Base-by-base conservation (phyloP, 2,797 vertebrate genomes). In the Eulemur rubriventer region DNA sequence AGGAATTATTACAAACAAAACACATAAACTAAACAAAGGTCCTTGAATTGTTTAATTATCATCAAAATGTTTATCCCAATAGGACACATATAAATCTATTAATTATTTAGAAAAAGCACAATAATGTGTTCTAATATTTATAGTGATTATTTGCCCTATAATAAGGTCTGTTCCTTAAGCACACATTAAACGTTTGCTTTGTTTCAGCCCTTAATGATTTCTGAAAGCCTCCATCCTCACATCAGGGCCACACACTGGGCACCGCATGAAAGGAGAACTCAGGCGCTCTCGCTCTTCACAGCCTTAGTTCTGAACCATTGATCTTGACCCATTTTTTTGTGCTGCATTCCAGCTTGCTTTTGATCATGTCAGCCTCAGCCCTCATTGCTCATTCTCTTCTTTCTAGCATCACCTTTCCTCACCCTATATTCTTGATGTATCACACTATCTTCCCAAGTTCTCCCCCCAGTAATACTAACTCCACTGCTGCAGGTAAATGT, bases 271-370 rank as follows among this genome's bases (percentile, higher is more conserved):
- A 96, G 79, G 48, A 20, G 63, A 26, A 65, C 55, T 79, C 5
- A 24, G 57, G 57, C 13, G 59, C 82, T 89, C 94, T 97, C 46
- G 59, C 94, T 97, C 94, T 95, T 97, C 91, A 93, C 17, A 94
- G 89, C 82, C 91, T 96, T 91, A 88, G 48, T 90, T 96, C 89
- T 86, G 85, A 91, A 89, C 86, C 12, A 6, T 52, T 96, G 96
- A 89, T 96, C 94, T 89, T 93, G 96, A 97, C 94, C 88, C 82
- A 96, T 57, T 96, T 96, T 86, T 90, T 50, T 83, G 46, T 83
- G 16, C 46, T 18, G 24, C 65, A 17, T 96, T 70, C 67, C 91
- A 80, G 65, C 26, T 81, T 89, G 82, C 75, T 89, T 96, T 95
- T 97, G 94, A 97, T 97, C 88, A 96, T 95, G 46, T 65, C 75